These are phyloP conservation scores for Leucophora obtusa DNA, from an alignment of 2,888 invertebrate genomes.

Conservation along the genomic window DNA sequence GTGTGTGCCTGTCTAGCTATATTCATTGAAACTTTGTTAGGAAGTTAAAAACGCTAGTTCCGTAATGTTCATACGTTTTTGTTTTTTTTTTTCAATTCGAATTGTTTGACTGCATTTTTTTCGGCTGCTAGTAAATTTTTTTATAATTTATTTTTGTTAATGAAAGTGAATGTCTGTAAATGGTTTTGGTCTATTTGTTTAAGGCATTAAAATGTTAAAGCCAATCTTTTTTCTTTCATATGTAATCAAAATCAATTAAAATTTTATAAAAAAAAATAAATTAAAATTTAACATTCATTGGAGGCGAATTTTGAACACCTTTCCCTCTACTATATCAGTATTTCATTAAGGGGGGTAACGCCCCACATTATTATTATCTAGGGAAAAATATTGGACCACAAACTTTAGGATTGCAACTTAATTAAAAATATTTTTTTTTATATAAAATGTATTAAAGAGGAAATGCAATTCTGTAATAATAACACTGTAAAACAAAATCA, in stretches of 20 bases:
- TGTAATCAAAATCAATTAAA: constrained; percentile 49
- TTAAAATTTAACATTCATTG: too few species aligned
- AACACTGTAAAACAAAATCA: too few species aligned
- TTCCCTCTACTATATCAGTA: too few species aligned
- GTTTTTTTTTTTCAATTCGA: constrained; percentile 30
- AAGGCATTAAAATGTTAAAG: background rate
- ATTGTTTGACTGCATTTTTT: constrained; percentile 38
- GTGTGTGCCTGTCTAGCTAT: constrained; percentile 21
- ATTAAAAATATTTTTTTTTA: too few species aligned
- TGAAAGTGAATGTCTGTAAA: constrained; percentile 59
- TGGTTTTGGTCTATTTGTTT: constrained; percentile 49
- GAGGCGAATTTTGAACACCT: too few species aligned
- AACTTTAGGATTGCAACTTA: too few species aligned
- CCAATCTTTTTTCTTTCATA: background rate
- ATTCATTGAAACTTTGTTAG: constrained; percentile 41
- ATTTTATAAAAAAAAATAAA: constrained; percentile 11
- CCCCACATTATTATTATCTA: too few species aligned
- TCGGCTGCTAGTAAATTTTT: constrained; percentile 20
- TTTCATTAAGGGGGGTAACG: too few species aligned
- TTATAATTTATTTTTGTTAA: constrained; percentile 40
- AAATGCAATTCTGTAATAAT: too few species aligned
- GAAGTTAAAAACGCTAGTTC: constrained; percentile 56
- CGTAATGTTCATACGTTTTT: constrained; percentile 44
- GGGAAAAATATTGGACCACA: too few species aligned
- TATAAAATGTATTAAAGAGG: too few species aligned